Evolutionary conservation across 2,113 vertebrate species (phyloP), one percentile per base, ranked within the genome.

Genomic region (Ceyx cyanopectus): DNA sequence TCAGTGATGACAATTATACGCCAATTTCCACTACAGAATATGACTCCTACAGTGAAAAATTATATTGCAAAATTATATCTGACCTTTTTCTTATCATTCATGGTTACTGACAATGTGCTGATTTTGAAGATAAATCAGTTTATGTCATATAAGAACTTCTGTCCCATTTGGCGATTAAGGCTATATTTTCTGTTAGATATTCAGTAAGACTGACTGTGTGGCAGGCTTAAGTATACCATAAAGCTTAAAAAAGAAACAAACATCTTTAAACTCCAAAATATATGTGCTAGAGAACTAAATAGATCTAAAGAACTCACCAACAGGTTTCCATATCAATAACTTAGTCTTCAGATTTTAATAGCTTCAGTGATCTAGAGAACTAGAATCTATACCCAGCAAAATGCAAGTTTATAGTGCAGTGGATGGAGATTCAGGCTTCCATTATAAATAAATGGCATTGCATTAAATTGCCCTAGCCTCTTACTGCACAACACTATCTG

Each of bases 271-370:
- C 30, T 79, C 19, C 62, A 91, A 76, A 94, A 89, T 87, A 76
- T 46, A 79, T 76, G 50, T 79, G 19, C 50, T 58, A n/a, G 40
- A 84, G 54, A 81, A 48, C 45, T 48, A 81, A 60, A 69, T 46
- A 81, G 66, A 87, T 72, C 54, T 85, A 56, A 89, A 81, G 45
- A 75, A 57, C 37, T 87, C 46, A 89, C 81, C 77, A 89, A 94
- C 74, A 85, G 46, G 58, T 94, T 92, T 92, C 46, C 70, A 74
- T 93, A 93, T 87, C 89, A 93, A 93, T 94, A 94, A 93, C 86
- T 65, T 87, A 69, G 87, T 87, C 77, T 93, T 82, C 91, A 85
- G 82, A 83, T 94, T 90, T 96, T 96, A 96, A 94, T 92, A 93
- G 65, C 76, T 77, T 85, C 68, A 88, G 87, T 96, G 91, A 91